phyloP scores from a whole-genome alignment of 2,113 vertebrate species.

The Myotis lucifugus region DNA sequence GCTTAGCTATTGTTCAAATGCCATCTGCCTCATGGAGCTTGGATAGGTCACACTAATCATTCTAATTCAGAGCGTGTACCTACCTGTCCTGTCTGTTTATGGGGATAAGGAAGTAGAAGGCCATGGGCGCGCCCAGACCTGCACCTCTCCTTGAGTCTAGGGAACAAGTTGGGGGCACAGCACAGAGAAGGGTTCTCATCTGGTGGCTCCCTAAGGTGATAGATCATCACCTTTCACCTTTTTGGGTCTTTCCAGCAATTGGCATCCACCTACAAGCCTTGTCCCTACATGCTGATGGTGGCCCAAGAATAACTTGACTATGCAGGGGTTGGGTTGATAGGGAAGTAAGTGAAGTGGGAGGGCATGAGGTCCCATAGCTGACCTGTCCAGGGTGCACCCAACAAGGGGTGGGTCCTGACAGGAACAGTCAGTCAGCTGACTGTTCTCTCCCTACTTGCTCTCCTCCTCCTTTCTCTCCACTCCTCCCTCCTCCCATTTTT shows the following conservation, averaged over 20 bases:
- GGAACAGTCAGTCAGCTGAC: fast-evolving
- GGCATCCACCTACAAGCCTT: conserved; percentile 45
- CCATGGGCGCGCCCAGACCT: too few species aligned
- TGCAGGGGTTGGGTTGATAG: neutral
- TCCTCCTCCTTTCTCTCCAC: neutral
- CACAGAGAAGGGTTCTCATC: neutral
- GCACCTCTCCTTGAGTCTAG: neutral
- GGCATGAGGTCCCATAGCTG: neutral
- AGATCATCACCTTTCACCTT: neutral
- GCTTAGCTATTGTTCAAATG: neutral
- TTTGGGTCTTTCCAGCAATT: neutral
- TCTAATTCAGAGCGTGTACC: neutral
- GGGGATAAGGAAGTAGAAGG: neutral
- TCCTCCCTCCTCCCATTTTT: neutral
- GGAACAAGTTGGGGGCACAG: neutral
- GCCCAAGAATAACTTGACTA: neutral
- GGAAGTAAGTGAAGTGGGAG: neutral
- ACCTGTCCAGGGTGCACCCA: too few species aligned
- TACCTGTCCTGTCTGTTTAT: neutral
- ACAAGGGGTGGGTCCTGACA: neutral
- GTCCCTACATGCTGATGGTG: neutral
- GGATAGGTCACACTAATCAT: neutral
- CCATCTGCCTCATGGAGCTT: neutral
- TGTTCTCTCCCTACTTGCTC: neutral
- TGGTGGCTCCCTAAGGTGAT: neutral